Conservation (phyloP, 2,888 invertebrate species). For the Acleris emargana region DNA sequence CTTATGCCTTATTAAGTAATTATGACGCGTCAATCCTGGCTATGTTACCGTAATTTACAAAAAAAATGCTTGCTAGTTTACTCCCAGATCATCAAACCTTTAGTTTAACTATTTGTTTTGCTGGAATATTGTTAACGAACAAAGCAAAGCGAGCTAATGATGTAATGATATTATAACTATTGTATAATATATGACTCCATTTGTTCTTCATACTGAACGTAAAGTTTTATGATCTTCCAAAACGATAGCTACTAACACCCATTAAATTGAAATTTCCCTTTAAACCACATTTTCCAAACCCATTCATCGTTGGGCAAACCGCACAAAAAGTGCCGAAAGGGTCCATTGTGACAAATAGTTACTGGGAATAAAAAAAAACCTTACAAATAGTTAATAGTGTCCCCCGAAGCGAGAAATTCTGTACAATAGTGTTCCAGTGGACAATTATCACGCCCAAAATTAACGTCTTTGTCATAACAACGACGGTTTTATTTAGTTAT, state of each 20-base stretch:
- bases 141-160: no score
- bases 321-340: constrained; percentile 64
- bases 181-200: no score
- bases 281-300: constrained; percentile 30
- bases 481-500: constrained; percentile 35
- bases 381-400: constrained; percentile 75
- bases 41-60: no score
- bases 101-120: no score
- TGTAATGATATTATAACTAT: no score
- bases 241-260: constrained; percentile 5
- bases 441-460: constrained; percentile 78
- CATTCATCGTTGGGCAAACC: constrained; percentile 18
- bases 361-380: constrained; percentile 53
- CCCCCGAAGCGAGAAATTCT: constrained; percentile 73
- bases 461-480: constrained; percentile 74
- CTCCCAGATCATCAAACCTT: no score
- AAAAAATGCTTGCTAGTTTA: no score
- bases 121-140: no score
- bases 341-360: constrained; percentile 68
- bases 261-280: constrained; percentile 28
- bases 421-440: constrained; percentile 65
- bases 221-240: background rate
- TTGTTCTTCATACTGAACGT: background rate
- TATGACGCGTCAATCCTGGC: no score
- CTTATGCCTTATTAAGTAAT: no score